A percentile compares a stretch with the other conserved stretches of the same genome.
phyloP scores from a whole-genome alignment of 2,888 invertebrate species.

The Drosophila emarginata region DNA sequence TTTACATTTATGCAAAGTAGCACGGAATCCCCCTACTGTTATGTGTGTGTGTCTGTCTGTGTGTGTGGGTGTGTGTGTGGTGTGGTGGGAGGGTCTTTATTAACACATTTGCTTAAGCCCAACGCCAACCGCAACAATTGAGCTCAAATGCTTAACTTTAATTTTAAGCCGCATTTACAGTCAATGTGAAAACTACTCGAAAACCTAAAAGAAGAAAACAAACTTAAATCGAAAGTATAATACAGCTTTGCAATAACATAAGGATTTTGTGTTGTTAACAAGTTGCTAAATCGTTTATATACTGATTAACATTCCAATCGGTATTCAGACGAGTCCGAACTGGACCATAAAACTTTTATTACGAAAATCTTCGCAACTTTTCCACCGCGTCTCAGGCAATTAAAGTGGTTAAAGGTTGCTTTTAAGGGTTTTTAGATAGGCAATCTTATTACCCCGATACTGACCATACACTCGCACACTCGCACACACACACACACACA shows the following conservation, averaged over 20 bases:
- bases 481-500: neutral
- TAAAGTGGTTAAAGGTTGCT: slow-evolving; percentile 1
- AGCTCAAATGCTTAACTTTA: slow-evolving; percentile 1
- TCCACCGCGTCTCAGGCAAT: neutral
- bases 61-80: slow-evolving; percentile 6
- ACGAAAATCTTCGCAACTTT: neutral
- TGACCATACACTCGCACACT: neutral
- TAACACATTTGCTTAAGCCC: slow-evolving; percentile 35
- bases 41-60: neutral
- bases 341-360: slow-evolving; percentile 1
- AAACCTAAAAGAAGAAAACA: neutral
- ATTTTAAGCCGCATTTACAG: neutral
- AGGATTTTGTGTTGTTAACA: slow-evolving; percentile 4
- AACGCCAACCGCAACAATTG: neutral
- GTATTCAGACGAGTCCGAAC: neutral
- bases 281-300: neutral
- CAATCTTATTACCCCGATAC: neutral
- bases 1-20: slow-evolving; percentile 44
- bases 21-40: neutral
- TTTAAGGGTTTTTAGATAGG: neutral
- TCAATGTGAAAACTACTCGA: neutral
- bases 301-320: neutral
- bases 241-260: too few relatives aligned
- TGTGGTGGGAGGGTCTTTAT: slow-evolving; percentile 29
- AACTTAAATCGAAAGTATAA: slow-evolving; percentile 4